Conservation (phyloP, 2,797 vertebrate species). For the Ctenopoma multispine region DNA sequence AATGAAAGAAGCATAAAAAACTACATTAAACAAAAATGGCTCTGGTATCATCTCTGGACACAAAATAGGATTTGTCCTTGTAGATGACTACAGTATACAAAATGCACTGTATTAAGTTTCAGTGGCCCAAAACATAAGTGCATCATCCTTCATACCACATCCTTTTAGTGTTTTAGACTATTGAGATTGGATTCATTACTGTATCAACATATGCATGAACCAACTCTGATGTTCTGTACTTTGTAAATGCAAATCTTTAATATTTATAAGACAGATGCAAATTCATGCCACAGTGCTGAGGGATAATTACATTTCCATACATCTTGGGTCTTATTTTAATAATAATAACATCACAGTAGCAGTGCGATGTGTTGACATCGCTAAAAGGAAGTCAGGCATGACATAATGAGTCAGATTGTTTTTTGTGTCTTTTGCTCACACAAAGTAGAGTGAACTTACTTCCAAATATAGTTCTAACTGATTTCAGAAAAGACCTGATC, state of each 20-base stretch:
- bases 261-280: too few species aligned
- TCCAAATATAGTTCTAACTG: background rate
- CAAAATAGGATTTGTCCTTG: constrained; percentile 11
- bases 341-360: too few species aligned
- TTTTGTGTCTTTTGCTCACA: background rate
- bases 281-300: too few species aligned
- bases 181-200: background rate
- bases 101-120: background rate
- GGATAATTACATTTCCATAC: too few species aligned
- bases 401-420: too few species aligned
- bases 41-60: background rate
- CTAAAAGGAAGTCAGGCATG: too few species aligned
- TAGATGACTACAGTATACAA: background rate
- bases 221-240: too few species aligned
- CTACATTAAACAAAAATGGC: background rate
- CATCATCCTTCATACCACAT: background rate
- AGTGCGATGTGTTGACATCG: too few species aligned
- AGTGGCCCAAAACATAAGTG: background rate
- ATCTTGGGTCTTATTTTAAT: too few species aligned
- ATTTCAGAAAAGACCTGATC: background rate
- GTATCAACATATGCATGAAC: too few species aligned
- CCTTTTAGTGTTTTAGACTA: too few species aligned
- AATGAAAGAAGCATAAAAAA: background rate
- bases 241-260: too few species aligned
- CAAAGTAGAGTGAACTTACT: background rate